A percentile compares a stretch with the other conserved stretches of the same genome.
phyloP scores from a whole-genome alignment of 2,888 invertebrate genomes.

The Cephonodes hylas region DNA sequence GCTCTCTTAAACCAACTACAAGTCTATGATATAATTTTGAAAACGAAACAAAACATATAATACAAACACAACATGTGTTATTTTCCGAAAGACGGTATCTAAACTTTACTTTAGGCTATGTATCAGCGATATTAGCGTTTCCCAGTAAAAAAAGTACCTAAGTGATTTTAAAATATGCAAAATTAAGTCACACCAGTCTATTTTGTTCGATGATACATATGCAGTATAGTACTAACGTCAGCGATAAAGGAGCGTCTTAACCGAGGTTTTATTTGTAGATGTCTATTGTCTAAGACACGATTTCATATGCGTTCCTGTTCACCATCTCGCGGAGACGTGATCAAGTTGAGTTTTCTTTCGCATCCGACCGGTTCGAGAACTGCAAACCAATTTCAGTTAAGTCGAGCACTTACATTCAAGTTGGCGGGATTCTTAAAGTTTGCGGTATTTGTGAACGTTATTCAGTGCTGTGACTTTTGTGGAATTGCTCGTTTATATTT shows the following conservation, averaged over 20 bases:
- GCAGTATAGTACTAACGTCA: too few species aligned
- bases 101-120: too few species aligned
- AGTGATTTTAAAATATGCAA: too few species aligned
- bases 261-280: background rate
- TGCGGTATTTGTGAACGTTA: constrained; percentile 7
- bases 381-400: constrained; percentile 5
- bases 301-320: background rate
- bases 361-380: background rate
- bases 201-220: too few species aligned
- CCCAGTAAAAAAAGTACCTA: too few species aligned
- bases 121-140: too few species aligned
- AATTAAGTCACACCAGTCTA: too few species aligned
- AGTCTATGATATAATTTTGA: too few species aligned
- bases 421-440: constrained; percentile 8
- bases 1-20: too few species aligned
- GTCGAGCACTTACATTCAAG: constrained; percentile 5
- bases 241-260: background rate
- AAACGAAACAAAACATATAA: too few species aligned
- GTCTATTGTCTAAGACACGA: background rate
- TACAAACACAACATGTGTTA: too few species aligned
- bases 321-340: background rate
- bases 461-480: constrained; percentile 5
- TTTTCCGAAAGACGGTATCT: too few species aligned
- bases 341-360: background rate
- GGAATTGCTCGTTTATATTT: constrained; percentile 8